phyloP scores from a whole-genome alignment of 1,140 invertebrate genomes.

The Drosophila jambulina region DNA sequence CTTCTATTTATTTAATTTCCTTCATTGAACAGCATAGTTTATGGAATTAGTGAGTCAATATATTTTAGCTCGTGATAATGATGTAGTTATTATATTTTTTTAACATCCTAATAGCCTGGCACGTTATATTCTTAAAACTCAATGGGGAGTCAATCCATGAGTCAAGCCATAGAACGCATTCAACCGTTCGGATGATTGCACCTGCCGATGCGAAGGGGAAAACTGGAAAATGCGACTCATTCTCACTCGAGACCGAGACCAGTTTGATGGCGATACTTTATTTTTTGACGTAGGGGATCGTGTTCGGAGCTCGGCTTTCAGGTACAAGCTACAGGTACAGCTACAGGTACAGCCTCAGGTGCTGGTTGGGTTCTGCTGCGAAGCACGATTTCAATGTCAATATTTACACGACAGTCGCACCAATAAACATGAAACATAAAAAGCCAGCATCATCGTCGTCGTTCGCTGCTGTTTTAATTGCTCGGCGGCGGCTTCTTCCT shows the following conservation, averaged over 20 bases:
- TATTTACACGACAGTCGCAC: conserved; percentile 68
- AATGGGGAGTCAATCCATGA: conserved; percentile 39
- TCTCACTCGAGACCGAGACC: conserved; percentile 46
- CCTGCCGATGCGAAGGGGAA: conserved; percentile 45
- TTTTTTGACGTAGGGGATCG: conserved; percentile 47
- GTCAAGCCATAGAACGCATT: conserved; percentile 33
- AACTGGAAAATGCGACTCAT: conserved; percentile 60
- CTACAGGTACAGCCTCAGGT: conserved; percentile 20
- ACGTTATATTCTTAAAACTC: background rate
- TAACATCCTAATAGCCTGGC: background rate
- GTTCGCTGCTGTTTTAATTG: conserved; percentile 46
- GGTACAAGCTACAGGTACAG: conserved; percentile 33
- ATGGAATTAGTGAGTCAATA: background rate
- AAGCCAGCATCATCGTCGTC: conserved; percentile 34
- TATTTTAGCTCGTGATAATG: background rate
- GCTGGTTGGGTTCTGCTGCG: conserved; percentile 15
- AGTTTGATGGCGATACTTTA: conserved; percentile 40
- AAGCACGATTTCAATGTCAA: conserved; percentile 72
- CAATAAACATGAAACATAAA: conserved; percentile 52
- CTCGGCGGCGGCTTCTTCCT: conserved; percentile 24
- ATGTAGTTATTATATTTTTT: conserved; percentile 6
- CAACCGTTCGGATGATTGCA: conserved; percentile 49
- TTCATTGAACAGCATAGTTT: no score
- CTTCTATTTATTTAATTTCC: background rate
- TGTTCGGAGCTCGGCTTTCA: conserved; percentile 33